phyloP scores from a whole-genome alignment of 2,113 vertebrate species.

The Oncorhynchus tshawytscha region DNA sequence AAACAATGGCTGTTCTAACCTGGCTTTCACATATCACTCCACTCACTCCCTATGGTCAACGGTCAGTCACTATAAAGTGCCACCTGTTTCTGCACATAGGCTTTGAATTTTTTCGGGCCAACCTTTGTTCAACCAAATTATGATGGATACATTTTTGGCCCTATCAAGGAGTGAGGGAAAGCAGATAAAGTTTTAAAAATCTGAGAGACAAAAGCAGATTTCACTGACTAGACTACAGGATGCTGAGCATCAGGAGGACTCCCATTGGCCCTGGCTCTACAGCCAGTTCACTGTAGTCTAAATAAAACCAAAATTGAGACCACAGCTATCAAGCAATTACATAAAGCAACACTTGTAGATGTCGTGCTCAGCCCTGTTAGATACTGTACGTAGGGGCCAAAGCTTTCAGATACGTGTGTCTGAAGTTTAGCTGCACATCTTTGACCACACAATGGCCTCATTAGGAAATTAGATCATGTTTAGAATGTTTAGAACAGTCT shows the following conservation, averaged over 20 bases:
- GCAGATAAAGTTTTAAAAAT: not conserved
- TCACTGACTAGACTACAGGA: not conserved
- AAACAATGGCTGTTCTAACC: slow-evolving; percentile 15
- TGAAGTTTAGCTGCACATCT: slow-evolving; percentile 30
- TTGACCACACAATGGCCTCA: slow-evolving; percentile 58
- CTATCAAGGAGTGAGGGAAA: not conserved
- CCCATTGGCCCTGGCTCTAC: not conserved
- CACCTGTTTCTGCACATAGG: not conserved
- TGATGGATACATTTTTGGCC: not conserved
- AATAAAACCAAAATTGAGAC: slow-evolving; percentile 19
- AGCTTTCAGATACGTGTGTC: slow-evolving; percentile 45
- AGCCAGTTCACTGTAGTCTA: not conserved
- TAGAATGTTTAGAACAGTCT: slow-evolving; percentile 68
- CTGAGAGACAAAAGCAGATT: too few species aligned
- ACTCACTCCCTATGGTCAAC: not conserved
- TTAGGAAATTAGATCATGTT: slow-evolving; percentile 71
- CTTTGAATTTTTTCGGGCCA: not conserved
- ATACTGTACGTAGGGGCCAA: slow-evolving; percentile 20
- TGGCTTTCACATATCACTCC: slow-evolving; percentile 18
- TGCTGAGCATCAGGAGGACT: not conserved
- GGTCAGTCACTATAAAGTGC: slow-evolving; percentile 16
- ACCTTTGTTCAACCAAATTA: not conserved
- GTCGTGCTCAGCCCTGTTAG: not conserved
- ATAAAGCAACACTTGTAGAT: slow-evolving; percentile 11
- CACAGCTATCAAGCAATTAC: slow-evolving; percentile 7